Base-by-base conservation (phyloP, 2,888 invertebrate species). In the Dilophus febrilis region DNA sequence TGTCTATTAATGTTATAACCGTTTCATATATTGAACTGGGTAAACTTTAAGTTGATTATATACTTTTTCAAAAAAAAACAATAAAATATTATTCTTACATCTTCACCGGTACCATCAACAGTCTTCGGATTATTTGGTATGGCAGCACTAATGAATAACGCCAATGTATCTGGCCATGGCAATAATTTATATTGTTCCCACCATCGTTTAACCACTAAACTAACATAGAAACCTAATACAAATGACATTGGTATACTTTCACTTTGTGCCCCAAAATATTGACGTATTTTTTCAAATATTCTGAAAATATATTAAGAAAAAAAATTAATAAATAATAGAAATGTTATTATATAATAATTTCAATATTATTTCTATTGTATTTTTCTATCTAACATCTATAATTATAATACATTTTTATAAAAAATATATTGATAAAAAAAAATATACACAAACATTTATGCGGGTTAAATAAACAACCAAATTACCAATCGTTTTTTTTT, bases 191-290 rank as follows among this genome's bases (percentile, higher is more conserved):
- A 91, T 60, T 92, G 91, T 57, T 88, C 86, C 91, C 91, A 92
- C 91, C 91, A 92, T 52, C 92, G 71, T 56, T 83, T 82, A 49
- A 92, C 88, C 39, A 92, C 82, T 51, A 91, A 70, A 53, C 80
- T 83, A 47, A 92, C 91, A 66, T 91, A 92, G 70, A 94, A 92
- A 42, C 91, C 92, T 49, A 94, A 72, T 40, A 92, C 88, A 67
- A 94, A 92, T 26, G 91, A 87, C 78, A 94, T 83, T 30, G 92
- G 92, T 56, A 92, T 88, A 44, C 83, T 81, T 59, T 85, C 87
- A 56, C 81, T 81, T 61, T 86, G 87, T 52, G 80, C 77, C 43
- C 83, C 78, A 59, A 88, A 91, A 65, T 91, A 90, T 49, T 73
- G 70, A 31, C 83, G 78, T 40, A 91, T 76, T 60, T 73, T 80